Conservation (phyloP, 2,113 vertebrate species). For the Theropithecus gelada region DNA sequence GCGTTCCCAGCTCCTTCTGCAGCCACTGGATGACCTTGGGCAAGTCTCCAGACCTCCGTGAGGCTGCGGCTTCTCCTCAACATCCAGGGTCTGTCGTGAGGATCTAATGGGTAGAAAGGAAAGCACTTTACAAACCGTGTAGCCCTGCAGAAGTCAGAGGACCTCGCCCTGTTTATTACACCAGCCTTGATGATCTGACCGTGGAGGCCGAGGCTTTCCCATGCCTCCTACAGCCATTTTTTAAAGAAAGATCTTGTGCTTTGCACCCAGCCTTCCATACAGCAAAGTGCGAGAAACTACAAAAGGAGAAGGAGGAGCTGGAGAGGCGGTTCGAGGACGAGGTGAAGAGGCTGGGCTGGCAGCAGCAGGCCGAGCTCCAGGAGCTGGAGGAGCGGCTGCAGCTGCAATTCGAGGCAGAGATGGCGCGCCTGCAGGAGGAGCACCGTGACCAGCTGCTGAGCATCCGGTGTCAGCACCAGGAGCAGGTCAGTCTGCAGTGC, state of each 20-base stretch:
- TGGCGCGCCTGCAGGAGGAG: slow-evolving; percentile 83
- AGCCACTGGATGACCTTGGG: rapidly evolving
- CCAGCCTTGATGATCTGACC: neutral
- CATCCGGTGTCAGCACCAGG: slow-evolving; percentile 83
- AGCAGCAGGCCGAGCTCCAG: slow-evolving; percentile 90
- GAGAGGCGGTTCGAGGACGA: slow-evolving; percentile 90
- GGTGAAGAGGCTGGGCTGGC: slow-evolving; percentile 85
- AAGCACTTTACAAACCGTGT: neutral
- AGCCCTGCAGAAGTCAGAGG: neutral
- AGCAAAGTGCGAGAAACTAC: slow-evolving; percentile 90
- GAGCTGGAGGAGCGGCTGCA: slow-evolving; percentile 88
- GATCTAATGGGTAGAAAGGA: too few species aligned
- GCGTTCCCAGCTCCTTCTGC: neutral
- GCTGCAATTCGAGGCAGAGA: slow-evolving; percentile 82
- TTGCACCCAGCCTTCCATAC: slow-evolving; percentile 88
- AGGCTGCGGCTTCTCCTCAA: neutral
- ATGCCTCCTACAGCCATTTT: rapidly evolving
- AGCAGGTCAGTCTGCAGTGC: slow-evolving; percentile 85
- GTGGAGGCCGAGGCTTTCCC: rapidly evolving
- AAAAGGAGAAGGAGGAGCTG: slow-evolving; percentile 93
- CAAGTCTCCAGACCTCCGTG: neutral
- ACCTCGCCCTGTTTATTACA: rapidly evolving
- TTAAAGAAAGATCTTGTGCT: neutral
- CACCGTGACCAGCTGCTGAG: slow-evolving; percentile 82
- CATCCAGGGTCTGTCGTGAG: too few species aligned